A percentile compares a stretch with the other conserved stretches of the same genome.
Conservation (phyloP, 2,113 vertebrate species). For the Fulmarus glacialis region DNA sequence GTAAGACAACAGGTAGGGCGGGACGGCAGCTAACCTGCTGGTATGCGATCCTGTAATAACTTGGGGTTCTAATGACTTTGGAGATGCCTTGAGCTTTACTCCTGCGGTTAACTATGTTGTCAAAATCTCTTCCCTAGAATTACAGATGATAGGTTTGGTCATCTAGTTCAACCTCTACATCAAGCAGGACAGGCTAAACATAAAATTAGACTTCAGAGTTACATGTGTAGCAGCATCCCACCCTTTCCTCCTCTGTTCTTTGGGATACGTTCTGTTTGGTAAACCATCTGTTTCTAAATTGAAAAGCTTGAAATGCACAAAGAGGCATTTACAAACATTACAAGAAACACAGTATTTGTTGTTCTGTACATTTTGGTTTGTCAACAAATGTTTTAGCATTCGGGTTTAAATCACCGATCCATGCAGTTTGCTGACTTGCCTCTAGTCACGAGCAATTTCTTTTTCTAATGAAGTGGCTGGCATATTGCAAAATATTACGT, state of each 20-base stretch:
- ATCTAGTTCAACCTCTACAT: conserved; percentile 47
- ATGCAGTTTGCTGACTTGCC: neutral
- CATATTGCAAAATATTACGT: neutral
- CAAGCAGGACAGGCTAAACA: conserved; percentile 48
- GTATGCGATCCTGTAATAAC: neutral
- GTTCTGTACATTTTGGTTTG: conserved; percentile 1
- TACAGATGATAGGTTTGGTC: conserved; percentile 64
- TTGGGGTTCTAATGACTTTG: neutral
- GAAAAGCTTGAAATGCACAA: neutral
- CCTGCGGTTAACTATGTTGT: conserved; percentile 38
- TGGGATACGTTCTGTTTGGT: neutral
- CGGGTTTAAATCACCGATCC: neutral
- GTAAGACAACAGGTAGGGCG: neutral
- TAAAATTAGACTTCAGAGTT: conserved; percentile 52
- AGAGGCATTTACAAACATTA: neutral
- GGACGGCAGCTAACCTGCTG: neutral
- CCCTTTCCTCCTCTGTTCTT: conserved; percentile 11
- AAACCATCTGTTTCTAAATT: conserved; percentile 39
- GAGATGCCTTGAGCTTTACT: neutral
- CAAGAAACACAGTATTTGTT: neutral
- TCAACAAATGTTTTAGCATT: neutral
- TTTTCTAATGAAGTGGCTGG: neutral
- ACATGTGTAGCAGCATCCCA: conserved; percentile 47
- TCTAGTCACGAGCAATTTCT: neutral
- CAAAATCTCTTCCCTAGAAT: conserved; percentile 49